Percentiles rank a stretch among this genome's conserved stretches.
Evolutionary conservation across 2,113 vertebrate species (phyloP).

Genomic region (Gila orcuttii): DNA sequence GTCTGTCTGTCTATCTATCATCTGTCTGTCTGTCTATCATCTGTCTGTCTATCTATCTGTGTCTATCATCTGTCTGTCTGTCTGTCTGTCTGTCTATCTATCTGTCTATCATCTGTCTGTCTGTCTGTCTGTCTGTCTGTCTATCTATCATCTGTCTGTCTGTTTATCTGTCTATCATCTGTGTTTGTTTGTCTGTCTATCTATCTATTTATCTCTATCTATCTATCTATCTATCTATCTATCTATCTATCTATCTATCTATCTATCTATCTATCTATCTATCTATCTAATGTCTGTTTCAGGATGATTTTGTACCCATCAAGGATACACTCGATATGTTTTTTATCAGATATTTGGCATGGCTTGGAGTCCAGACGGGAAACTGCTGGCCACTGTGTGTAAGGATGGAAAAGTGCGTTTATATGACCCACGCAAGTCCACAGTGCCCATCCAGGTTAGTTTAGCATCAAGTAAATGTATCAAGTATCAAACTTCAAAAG

Average conservation of each 20-base stretch:
- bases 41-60: neutral
- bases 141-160: neutral
- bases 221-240: neutral
- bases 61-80: neutral
- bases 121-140: neutral
- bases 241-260: neutral
- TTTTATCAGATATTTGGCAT: constrained; percentile 86
- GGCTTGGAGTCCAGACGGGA: constrained; percentile 91
- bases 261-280: neutral
- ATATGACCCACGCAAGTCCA: constrained; percentile 82
- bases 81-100: neutral
- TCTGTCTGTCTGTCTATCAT: neutral
- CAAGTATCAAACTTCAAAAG: neutral
- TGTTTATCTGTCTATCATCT: neutral
- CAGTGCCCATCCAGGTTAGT: constrained; percentile 82
- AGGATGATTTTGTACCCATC: neutral
- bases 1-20: neutral
- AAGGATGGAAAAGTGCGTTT: constrained; percentile 88
- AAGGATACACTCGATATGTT: neutral
- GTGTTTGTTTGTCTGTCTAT: neutral
- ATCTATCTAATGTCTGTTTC: neutral
- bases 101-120: neutral
- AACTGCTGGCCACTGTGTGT: constrained; percentile 86
- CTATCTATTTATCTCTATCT: neutral
- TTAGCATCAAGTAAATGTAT: neutral